Conservation (phyloP, 2,888 invertebrate species). For the Chironomus tentans region DNA sequence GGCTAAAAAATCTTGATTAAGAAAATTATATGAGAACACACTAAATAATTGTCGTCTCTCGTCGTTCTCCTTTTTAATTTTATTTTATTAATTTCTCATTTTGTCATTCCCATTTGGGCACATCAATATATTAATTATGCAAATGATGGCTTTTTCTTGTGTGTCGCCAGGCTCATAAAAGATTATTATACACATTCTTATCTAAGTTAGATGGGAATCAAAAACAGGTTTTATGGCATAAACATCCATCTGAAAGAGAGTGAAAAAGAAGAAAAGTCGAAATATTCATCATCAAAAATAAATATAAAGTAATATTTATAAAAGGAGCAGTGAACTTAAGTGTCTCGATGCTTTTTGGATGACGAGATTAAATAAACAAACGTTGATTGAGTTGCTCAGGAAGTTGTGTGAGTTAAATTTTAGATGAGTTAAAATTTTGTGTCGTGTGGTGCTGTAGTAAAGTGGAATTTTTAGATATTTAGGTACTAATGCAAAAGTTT, state of each 20-base stretch:
- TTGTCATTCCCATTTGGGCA: constrained; percentile 3
- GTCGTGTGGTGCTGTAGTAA: too few relatives aligned
- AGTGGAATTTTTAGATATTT: too few relatives aligned
- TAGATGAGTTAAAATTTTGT: too few relatives aligned
- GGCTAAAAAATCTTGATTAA: neutral
- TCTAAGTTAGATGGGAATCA: neutral
- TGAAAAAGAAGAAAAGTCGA: too few relatives aligned
- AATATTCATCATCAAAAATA: too few relatives aligned
- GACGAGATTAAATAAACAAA: too few relatives aligned
- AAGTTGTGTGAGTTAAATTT: too few relatives aligned
- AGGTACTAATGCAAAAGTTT: too few relatives aligned
- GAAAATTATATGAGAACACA: constrained; percentile 16
- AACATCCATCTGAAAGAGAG: neutral
- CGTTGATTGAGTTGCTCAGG: too few relatives aligned
- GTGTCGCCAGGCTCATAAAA: constrained; percentile 21
- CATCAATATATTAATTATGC: constrained; percentile 23
- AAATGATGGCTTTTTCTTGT: constrained; percentile 12
- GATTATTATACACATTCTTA: neutral
- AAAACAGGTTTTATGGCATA: neutral
- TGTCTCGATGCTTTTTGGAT: too few relatives aligned
- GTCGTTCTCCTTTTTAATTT: neutral
- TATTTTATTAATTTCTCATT: neutral
- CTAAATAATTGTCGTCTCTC: constrained; percentile 19
- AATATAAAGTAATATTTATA: too few relatives aligned
- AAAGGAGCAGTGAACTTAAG: too few relatives aligned